Base-by-base conservation (phyloP, 2,797 vertebrate species). In the Enteromius radiatus region DNA sequence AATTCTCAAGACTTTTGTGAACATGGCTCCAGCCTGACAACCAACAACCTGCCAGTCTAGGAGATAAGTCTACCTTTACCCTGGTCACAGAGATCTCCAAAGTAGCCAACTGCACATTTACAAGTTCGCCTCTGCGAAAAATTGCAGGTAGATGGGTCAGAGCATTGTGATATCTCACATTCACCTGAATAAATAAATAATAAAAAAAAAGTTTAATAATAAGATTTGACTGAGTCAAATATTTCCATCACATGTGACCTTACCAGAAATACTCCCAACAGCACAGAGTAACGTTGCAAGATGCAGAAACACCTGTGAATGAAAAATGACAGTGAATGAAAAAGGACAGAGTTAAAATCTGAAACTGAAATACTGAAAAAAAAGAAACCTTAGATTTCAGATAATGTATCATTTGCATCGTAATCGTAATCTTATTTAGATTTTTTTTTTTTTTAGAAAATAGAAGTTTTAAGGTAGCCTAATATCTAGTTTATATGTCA, bases 41-140 rank as follows among this genome's bases (percentile, higher is more conserved):
- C 21, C 36, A 70, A 4, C 43, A 12, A 41, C 38, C 4, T 49
- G 0, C 10, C 11, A 54, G 31, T 12, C 31, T 56, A 21, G 10
- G 12, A 36, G 49, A 54, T 4, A 1, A 54, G 19, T 61, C 28
- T 43, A 45, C 28, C 28, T 80, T 26, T 88, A 94, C 93, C 80
- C 91, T 88, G 91, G 70, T 93, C 91, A 83, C 94, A 95, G 0
- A 11, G 77, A 79, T 94, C 91, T 4, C 84, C 88, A 79, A 94
- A 95, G 85, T 88, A 93, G 0, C 91, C 92, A 1, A 4, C 2
- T 33, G 82, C 68, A 61, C 94, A 95, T 43, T 84, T 93, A 89
- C 94, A 95, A 61, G 81, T 88, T 6, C 41, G 86, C 2, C 73
- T 88, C 41, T 65, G 5, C 4, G 91, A 90, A 69, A 91, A 68